Evolutionary conservation across 1,140 invertebrate genomes (phyloP).

Genomic region (Caenorhabditis briggsae): DNA sequence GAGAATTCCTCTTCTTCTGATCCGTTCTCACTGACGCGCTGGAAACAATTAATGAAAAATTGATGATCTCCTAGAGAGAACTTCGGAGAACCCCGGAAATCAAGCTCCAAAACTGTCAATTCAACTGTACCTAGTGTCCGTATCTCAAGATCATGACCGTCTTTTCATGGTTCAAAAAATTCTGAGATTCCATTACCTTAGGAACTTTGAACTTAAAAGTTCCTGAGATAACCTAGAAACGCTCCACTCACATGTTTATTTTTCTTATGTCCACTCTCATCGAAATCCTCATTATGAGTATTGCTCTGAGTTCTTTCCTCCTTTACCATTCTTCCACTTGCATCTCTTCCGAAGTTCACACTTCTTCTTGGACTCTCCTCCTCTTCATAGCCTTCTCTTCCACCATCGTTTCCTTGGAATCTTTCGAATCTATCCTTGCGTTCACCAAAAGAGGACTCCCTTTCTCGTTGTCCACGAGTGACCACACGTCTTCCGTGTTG

Average conservation of each 20-base stretch:
- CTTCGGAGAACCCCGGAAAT: too few relatives aligned
- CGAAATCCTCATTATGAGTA: background rate
- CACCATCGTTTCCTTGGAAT: background rate
- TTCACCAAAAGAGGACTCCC: background rate
- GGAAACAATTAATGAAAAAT: background rate
- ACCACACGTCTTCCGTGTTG: too few relatives aligned
- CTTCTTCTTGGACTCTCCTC: background rate
- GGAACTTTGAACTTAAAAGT: too few relatives aligned
- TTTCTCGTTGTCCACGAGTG: background rate
- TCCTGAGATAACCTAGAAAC: too few relatives aligned
- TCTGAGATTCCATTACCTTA: too few relatives aligned
- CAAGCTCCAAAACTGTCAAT: too few relatives aligned
- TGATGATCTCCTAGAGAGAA: background rate
- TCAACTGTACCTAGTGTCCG: too few relatives aligned
- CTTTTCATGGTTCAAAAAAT: too few relatives aligned
- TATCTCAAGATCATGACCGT: too few relatives aligned
- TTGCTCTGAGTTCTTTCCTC: background rate
- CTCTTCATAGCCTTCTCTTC: background rate
- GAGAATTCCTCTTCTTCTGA: slow-evolving; percentile 12
- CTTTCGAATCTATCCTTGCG: background rate
- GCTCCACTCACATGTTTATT: slow-evolving; percentile 26
- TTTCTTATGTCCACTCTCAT: background rate
- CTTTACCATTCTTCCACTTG: slow-evolving; percentile 4
- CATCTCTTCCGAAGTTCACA: background rate
- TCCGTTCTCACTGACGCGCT: slow-evolving; percentile 28